Percentiles rank a stretch among this genome's conserved stretches.
Evolutionary conservation across 2,888 invertebrate species (phyloP).

Genomic region (Agrotis exclamationis): DNA sequence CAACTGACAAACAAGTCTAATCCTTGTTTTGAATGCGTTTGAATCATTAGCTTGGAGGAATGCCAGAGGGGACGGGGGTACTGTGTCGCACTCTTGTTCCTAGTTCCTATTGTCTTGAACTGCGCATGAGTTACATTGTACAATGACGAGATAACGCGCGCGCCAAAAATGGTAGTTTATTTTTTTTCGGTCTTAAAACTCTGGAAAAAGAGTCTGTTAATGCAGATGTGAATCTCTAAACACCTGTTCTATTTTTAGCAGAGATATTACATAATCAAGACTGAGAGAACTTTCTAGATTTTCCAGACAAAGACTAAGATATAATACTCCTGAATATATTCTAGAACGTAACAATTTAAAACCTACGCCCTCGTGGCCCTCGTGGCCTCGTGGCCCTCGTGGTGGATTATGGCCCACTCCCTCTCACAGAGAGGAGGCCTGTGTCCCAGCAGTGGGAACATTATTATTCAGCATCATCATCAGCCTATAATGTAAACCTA

Average conservation of each 20-base stretch:
- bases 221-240: neutral
- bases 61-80: slow-evolving; percentile 30
- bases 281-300: slow-evolving; percentile 28
- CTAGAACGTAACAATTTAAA: neutral
- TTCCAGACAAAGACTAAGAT: neutral
- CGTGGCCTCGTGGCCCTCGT: too few relatives aligned
- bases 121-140: slow-evolving; percentile 28
- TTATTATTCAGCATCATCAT: too few relatives aligned
- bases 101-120: slow-evolving; percentile 21
- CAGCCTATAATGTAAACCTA: too few relatives aligned
- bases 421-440: too few relatives aligned
- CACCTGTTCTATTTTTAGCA: slow-evolving; percentile 6
- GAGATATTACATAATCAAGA: neutral
- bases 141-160: neutral
- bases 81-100: slow-evolving; percentile 12
- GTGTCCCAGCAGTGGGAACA: too few relatives aligned
- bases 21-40: slow-evolving; percentile 58
- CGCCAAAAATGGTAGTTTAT: neutral
- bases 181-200: neutral
- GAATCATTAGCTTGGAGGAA: slow-evolving; percentile 34
- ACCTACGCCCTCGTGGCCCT: too few relatives aligned
- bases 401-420: too few relatives aligned
- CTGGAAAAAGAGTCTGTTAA: neutral
- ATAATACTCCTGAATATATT: neutral
- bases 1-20: slow-evolving; percentile 63